A percentile compares a stretch with the other conserved stretches of the same genome.
Conservation (phyloP, 2,888 invertebrate genomes). For the Hydrotaea cyrtoneurina region DNA sequence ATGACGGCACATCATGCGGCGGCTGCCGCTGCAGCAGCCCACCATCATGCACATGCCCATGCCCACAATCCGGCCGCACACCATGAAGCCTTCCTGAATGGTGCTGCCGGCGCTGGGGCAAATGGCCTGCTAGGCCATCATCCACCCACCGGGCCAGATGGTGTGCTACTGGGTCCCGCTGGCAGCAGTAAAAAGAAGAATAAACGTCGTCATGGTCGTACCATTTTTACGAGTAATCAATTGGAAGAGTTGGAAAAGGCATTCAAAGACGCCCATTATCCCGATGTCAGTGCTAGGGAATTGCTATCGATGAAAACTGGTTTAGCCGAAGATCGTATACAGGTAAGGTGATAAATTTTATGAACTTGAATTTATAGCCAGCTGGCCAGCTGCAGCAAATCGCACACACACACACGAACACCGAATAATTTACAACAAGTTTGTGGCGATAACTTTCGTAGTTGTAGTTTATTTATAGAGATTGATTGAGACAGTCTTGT, state of each 20-base stretch:
- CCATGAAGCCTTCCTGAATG: conserved; percentile 68
- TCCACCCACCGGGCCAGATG: conserved; percentile 69
- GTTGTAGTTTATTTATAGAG: conserved; percentile 35
- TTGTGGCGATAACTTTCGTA: not conserved
- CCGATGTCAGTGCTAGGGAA: conserved; percentile 98
- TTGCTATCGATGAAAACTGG: conserved; percentile 95
- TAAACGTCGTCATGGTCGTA: conserved; percentile 96
- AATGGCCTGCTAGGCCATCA: conserved; percentile 67
- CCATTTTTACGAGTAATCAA: conserved; percentile 99
- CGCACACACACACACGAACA: not conserved
- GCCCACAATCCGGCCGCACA: conserved; percentile 65
- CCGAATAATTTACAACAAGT: conserved; percentile 32
- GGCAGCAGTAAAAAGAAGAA: conserved; percentile 91
- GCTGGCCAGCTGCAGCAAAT: not conserved
- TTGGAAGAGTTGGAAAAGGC: conserved; percentile 99
- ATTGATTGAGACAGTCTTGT: not conserved
- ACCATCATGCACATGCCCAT: conserved; percentile 73
- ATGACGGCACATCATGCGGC: conserved; percentile 68
- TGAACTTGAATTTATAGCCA: conserved; percentile 52
- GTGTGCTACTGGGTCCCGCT: conserved; percentile 71
- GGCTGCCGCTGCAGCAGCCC: conserved; percentile 62
- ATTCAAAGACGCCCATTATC: conserved; percentile 99
- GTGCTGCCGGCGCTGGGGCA: conserved; percentile 67
- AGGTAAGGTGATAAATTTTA: conserved; percentile 84
- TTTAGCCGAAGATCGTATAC: conserved; percentile 95